A percentile compares a stretch with the other conserved stretches of the same genome.
phyloP scores from a whole-genome alignment of 2,888 invertebrate genomes.

The Volucella inanis region DNA sequence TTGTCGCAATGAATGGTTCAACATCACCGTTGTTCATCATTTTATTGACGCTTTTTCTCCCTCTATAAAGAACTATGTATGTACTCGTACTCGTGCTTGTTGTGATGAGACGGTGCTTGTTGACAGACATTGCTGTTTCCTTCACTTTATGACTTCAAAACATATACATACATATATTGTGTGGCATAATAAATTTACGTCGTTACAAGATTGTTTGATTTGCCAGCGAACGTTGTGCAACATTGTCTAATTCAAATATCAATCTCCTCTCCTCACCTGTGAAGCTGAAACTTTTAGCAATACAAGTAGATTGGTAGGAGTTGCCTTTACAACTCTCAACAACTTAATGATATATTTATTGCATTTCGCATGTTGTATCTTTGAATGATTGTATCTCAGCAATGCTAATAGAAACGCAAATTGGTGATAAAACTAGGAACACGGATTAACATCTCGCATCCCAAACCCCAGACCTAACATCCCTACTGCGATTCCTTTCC shows the following conservation, averaged over 20 bases:
- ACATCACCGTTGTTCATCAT: too few relatives aligned
- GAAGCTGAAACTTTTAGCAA: not conserved
- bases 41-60: too few relatives aligned
- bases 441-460: constrained; percentile 16
- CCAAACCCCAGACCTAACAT: not conserved
- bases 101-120: too few relatives aligned
- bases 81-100: too few relatives aligned
- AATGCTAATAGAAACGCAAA: constrained; percentile 29
- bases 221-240: not conserved
- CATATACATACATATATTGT: too few relatives aligned
- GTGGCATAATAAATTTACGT: too few relatives aligned
- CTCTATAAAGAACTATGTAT: too few relatives aligned
- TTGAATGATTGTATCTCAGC: not conserved
- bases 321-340: not conserved
- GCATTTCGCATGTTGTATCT: constrained; percentile 8
- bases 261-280: not conserved
- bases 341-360: constrained; percentile 7
- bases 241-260: not conserved
- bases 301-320: not conserved
- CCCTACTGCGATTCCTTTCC: not conserved
- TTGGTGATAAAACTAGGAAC: constrained; percentile 59
- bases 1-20: too few relatives aligned
- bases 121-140: too few relatives aligned
- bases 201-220: not conserved
- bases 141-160: too few relatives aligned